These are phyloP conservation scores for Criorhina ranunculi DNA, from an alignment of 2,888 invertebrate genomes.

Conservation along the genomic window DNA sequence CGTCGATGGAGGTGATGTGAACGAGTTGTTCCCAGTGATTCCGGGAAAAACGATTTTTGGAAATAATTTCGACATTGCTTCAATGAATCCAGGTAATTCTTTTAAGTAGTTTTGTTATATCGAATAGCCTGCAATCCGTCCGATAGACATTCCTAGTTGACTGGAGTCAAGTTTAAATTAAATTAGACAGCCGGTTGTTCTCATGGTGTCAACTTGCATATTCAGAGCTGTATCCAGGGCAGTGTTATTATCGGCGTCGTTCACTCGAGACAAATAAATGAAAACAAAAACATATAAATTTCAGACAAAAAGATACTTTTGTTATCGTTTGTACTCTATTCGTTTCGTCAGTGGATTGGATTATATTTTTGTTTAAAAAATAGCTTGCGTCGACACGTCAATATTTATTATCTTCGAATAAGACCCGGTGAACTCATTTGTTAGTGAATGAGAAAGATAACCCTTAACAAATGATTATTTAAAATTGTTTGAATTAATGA, in stretches of 20 bases:
- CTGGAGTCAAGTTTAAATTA: slow-evolving; percentile 6
- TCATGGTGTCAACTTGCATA: slow-evolving; percentile 35
- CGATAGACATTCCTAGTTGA: not conserved
- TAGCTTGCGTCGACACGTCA: too few relatives aligned
- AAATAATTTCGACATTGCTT: slow-evolving; percentile 81
- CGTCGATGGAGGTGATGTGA: slow-evolving; percentile 79
- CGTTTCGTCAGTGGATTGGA: not conserved
- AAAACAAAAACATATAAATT: not conserved
- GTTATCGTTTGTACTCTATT: slow-evolving; percentile 13
- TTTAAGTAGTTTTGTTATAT: not conserved
- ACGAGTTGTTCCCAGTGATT: slow-evolving; percentile 78
- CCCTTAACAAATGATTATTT: too few relatives aligned
- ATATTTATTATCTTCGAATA: too few relatives aligned
- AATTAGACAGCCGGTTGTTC: not conserved
- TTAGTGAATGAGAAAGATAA: too few relatives aligned
- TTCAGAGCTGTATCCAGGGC: not conserved
- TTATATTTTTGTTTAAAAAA: slow-evolving; percentile 27
- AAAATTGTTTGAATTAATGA: too few relatives aligned
- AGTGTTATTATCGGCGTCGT: not conserved
- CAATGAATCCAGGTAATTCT: slow-evolving; percentile 79
- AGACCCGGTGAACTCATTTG: not conserved
- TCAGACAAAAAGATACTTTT: not conserved
- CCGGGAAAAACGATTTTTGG: slow-evolving; percentile 81
- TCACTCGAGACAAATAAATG: not conserved
- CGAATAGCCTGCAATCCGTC: slow-evolving; percentile 7